Percentiles rank a stretch among this genome's conserved stretches.
Conservation (phyloP, 2,888 invertebrate species). For the Plagodis pulveraria region DNA sequence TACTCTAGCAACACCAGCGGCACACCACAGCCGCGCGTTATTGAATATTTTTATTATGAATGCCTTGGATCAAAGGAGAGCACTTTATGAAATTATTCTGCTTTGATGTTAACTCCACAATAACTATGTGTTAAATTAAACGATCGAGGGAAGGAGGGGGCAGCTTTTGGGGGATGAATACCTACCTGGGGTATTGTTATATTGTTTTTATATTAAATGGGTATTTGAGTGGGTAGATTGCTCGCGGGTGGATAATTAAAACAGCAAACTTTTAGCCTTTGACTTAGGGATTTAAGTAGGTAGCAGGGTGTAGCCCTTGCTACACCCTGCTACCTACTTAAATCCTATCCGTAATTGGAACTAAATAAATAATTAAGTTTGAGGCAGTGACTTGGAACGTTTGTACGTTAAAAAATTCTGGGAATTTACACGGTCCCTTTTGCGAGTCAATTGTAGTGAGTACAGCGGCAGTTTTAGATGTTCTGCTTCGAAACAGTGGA, state of each 20-base stretch:
- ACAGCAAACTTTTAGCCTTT: not conserved
- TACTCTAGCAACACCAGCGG: slow-evolving; percentile 42
- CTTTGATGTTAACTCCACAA: slow-evolving; percentile 63
- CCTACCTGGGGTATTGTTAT: not conserved
- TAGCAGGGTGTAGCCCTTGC: too few relatives aligned
- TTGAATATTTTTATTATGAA: slow-evolving; percentile 68
- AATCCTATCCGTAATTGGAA: too few relatives aligned
- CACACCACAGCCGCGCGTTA: slow-evolving; percentile 44
- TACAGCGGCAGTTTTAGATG: too few relatives aligned
- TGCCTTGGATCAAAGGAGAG: slow-evolving; percentile 59
- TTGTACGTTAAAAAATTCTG: too few relatives aligned
- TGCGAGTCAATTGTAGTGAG: too few relatives aligned
- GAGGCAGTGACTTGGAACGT: too few relatives aligned
- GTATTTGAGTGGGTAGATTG: not conserved
- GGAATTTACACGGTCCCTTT: too few relatives aligned
- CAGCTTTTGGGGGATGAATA: slow-evolving; percentile 1
- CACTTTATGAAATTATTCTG: slow-evolving; percentile 64
- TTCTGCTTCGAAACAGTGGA: too few relatives aligned
- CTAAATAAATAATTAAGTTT: too few relatives aligned
- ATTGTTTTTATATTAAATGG: slow-evolving; percentile 10
- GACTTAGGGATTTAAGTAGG: too few relatives aligned
- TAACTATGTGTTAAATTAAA: slow-evolving; percentile 61
- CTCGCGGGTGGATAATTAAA: not conserved
- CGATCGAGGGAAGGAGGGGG: slow-evolving; percentile 13
- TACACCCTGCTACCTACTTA: too few relatives aligned